Evolutionary conservation across 2,113 vertebrate species (phyloP).

Genomic region (Marmota flaviventris): DNA sequence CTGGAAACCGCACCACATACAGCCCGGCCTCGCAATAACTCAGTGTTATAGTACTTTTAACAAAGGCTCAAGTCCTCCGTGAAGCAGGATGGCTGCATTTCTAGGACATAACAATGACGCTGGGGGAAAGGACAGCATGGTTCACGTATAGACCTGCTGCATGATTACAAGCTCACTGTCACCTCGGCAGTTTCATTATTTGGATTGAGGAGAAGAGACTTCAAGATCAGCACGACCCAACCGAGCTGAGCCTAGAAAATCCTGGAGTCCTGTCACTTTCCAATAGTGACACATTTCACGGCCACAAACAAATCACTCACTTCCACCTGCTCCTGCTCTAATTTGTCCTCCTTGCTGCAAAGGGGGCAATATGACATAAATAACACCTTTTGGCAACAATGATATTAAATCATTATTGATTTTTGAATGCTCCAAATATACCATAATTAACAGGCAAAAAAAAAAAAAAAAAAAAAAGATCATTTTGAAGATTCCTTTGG

Average conservation of each 20-base stretch:
- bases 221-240: not conserved
- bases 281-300: not conserved
- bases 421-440: not conserved
- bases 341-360: slow-evolving; percentile 20
- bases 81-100: not conserved
- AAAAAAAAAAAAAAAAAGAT: not conserved
- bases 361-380: not conserved
- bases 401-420: slow-evolving; percentile 7
- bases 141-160: not conserved
- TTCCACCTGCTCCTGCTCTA: not conserved
- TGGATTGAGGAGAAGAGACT: slow-evolving; percentile 33
- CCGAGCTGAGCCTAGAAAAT: not conserved
- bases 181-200: slow-evolving; percentile 50
- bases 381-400: not conserved
- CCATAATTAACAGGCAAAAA: not conserved
- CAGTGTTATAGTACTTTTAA: not conserved
- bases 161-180: not conserved
- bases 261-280: not conserved
- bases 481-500: not conserved
- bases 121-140: not conserved
- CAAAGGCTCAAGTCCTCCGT: not conserved
- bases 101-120: not conserved
- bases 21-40: not conserved
- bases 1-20: not conserved
- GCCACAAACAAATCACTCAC: slow-evolving; percentile 51